These are phyloP conservation scores for Phrynocephalus vlangalii DNA, from an alignment of 2,797 vertebrate species.

Conservation along the genomic window DNA sequence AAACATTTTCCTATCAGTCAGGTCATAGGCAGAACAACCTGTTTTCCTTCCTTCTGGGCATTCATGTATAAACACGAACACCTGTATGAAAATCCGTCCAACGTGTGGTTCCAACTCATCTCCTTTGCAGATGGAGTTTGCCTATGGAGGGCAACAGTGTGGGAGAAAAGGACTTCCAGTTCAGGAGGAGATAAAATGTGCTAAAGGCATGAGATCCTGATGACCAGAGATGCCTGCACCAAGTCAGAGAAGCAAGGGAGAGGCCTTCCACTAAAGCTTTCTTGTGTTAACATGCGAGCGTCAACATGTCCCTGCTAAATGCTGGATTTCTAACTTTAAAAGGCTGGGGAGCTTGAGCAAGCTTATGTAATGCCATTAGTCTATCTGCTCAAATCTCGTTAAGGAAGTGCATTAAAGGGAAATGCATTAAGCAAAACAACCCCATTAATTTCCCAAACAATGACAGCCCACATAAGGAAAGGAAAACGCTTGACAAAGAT, in stretches of 20 bases:
- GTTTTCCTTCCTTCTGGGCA: constrained; percentile 51
- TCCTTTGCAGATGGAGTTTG: constrained; percentile 53
- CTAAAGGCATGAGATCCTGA: constrained; percentile 37
- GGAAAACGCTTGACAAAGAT: constrained; percentile 41
- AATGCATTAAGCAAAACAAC: constrained; percentile 48
- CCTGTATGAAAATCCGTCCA: constrained; percentile 58
- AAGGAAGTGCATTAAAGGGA: constrained; percentile 48
- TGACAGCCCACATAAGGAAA: not conserved
- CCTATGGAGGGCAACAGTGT: constrained; percentile 48
- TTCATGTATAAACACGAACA: constrained; percentile 49
- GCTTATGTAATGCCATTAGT: constrained; percentile 30
- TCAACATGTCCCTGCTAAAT: constrained; percentile 34
- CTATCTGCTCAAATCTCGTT: constrained; percentile 48
- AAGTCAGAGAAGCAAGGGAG: not conserved
- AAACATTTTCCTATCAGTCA: constrained; percentile 67
- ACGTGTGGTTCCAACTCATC: constrained; percentile 52
- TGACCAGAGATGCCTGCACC: not conserved
- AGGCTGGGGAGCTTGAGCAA: constrained; percentile 31
- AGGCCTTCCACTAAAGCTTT: not conserved
- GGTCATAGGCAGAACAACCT: constrained; percentile 60
- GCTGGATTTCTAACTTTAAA: constrained; percentile 40
- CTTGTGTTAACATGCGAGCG: not conserved
- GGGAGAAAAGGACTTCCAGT: constrained; percentile 44
- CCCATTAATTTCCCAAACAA: constrained; percentile 44
- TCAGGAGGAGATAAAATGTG: constrained; percentile 52